These are phyloP conservation scores for Pseudorasbora parva DNA, from an alignment of 2,113 vertebrate genomes.

Conservation along the genomic window DNA sequence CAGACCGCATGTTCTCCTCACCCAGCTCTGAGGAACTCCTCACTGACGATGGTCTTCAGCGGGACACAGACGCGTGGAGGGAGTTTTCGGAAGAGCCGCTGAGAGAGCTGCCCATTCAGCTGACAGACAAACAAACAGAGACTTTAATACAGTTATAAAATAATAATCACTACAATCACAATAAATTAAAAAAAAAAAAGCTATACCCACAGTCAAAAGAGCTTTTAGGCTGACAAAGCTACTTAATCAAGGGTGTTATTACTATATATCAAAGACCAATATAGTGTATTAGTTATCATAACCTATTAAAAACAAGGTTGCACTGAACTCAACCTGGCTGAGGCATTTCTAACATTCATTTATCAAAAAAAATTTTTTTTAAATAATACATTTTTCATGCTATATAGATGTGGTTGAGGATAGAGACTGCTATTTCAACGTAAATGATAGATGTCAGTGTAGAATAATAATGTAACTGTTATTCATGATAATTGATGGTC, in stretches of 20 bases:
- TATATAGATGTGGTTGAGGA: not conserved
- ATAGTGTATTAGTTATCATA: not conserved
- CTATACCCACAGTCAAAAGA: not conserved
- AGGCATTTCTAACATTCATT: not conserved
- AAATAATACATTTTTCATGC: not conserved
- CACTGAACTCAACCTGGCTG: not conserved
- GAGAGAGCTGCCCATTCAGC: conserved; percentile 89
- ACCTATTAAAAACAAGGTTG: not conserved
- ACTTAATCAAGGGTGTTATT: not conserved
- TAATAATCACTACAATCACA: not conserved
- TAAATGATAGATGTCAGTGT: not conserved
- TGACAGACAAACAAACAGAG: conserved; percentile 52
- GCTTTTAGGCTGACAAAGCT: not conserved
- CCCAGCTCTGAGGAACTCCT: conserved; percentile 89
- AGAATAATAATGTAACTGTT: not conserved
- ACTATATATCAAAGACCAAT: not conserved
- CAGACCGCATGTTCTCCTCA: conserved; percentile 62
- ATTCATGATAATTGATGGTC: not conserved
- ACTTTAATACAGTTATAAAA: not conserved
- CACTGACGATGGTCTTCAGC: conserved; percentile 89
- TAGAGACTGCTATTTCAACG: not conserved
- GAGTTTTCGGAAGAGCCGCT: conserved; percentile 88
- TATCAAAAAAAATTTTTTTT: not conserved
- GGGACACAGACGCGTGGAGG: conserved; percentile 89
- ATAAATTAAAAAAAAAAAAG: too few species aligned